phyloP scores from a whole-genome alignment of 2,797 vertebrate species.

The Neosalanx taihuensis region DNA sequence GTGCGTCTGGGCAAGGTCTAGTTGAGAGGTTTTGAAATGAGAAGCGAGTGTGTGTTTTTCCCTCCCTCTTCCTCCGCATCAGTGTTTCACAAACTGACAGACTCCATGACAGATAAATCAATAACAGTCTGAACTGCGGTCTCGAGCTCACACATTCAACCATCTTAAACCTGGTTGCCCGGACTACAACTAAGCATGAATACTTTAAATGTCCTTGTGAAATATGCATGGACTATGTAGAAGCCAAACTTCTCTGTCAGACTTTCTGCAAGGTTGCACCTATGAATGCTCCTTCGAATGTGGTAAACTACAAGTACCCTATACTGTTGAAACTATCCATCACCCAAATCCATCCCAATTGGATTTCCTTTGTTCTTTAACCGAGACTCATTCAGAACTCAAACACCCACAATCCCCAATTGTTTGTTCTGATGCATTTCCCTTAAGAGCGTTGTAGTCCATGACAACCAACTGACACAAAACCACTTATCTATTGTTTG shows the following conservation, averaged over 20 bases:
- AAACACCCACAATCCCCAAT: background rate
- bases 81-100: slow-evolving; percentile 21
- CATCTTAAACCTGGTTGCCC: background rate
- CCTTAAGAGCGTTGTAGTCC: background rate
- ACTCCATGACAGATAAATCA: slow-evolving; percentile 42
- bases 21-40: background rate
- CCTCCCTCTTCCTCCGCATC: background rate
- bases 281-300: background rate
- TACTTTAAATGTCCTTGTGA: background rate
- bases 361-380: background rate
- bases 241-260: background rate
- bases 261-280: background rate
- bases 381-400: background rate
- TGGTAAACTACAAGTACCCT: background rate
- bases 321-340: background rate
- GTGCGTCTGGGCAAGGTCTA: background rate
- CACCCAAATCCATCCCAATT: background rate
- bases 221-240: background rate
- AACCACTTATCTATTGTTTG: background rate
- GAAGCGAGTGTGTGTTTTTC: background rate
- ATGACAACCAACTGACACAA: background rate
- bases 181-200: background rate
- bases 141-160: slow-evolving; percentile 20
- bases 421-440: background rate
- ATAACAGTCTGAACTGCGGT: slow-evolving; percentile 32